Evolutionary conservation across 37 sponge, comb jelly and placozoan genomes (phyloP).

Genomic region (Cladorhizidae sp.): DNA sequence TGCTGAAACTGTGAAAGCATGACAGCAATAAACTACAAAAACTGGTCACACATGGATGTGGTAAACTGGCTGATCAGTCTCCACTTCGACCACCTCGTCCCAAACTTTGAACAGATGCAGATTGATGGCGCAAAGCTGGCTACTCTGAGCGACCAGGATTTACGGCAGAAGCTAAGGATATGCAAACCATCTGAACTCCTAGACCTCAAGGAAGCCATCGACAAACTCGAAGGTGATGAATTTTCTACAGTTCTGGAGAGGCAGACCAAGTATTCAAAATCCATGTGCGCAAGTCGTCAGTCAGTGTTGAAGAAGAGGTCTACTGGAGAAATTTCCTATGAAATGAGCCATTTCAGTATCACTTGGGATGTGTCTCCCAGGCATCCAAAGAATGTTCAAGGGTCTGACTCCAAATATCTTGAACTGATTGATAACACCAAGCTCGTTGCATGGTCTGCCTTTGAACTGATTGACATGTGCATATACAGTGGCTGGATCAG

Average conservation of each 20-base stretch:
- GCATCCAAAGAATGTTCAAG: no score
- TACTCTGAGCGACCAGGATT: constrained; percentile 21
- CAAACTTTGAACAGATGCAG: constrained; percentile 37
- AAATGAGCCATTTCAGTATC: background rate
- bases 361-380: background rate
- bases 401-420: no score
- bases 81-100: constrained; percentile 44
- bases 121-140: constrained; percentile 25
- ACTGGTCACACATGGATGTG: constrained; percentile 42
- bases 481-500: constrained; percentile 79
- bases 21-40: constrained; percentile 21
- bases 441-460: constrained; percentile 31
- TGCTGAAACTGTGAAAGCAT: background rate
- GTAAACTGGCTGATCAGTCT: constrained; percentile 48
- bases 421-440: no score
- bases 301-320: no score
- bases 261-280: background rate
- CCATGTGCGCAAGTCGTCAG: background rate
- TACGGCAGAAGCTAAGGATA: constrained; percentile 30
- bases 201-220: constrained; percentile 42
- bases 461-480: constrained; percentile 44
- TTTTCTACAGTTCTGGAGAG: background rate
- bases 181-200: constrained; percentile 42
- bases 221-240: background rate
- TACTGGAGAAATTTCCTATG: no score